Conservation (phyloP, 2,797 vertebrate species). For the Pipistrellus pipistrellus region DNA sequence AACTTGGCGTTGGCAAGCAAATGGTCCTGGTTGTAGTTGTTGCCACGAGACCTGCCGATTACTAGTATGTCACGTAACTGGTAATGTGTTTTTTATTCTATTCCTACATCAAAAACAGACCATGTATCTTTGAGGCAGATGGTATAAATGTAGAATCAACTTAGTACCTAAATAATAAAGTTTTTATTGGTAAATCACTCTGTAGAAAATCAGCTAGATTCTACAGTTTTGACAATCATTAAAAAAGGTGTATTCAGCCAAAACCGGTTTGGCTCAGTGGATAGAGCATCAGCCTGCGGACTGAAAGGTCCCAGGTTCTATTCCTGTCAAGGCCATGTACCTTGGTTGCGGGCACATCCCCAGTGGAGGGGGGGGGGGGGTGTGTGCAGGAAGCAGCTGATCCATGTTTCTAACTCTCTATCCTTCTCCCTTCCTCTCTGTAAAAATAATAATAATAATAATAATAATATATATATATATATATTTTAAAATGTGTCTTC, state of each 20-base stretch:
- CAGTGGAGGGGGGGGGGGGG: no score
- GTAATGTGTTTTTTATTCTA: conserved; percentile 40
- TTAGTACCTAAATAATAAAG: conserved; percentile 57
- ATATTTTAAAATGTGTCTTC: not conserved
- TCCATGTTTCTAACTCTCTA: no score
- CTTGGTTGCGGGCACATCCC: no score
- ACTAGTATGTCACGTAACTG: conserved; percentile 2
- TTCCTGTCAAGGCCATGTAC: no score
- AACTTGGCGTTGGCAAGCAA: not conserved
- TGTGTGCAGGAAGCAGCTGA: no score
- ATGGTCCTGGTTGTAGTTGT: not conserved
- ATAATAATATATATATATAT: no score
- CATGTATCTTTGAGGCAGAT: conserved; percentile 40
- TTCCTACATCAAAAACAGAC: conserved; percentile 55
- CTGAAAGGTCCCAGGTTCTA: no score
- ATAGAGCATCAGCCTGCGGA: no score
- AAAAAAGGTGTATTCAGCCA: not conserved
- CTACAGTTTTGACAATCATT: not conserved
- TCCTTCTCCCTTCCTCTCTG: no score
- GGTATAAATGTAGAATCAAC: conserved; percentile 18
- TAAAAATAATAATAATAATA: no score
- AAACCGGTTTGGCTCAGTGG: no score
- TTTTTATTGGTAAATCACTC: conserved; percentile 56
- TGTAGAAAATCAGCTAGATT: not conserved
- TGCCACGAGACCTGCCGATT: not conserved